Percentiles rank a stretch among this genome's conserved stretches.
These are phyloP conservation scores for Actenoides lindsayi DNA, from an alignment of 2,113 vertebrate genomes.

Conservation along the genomic window DNA sequence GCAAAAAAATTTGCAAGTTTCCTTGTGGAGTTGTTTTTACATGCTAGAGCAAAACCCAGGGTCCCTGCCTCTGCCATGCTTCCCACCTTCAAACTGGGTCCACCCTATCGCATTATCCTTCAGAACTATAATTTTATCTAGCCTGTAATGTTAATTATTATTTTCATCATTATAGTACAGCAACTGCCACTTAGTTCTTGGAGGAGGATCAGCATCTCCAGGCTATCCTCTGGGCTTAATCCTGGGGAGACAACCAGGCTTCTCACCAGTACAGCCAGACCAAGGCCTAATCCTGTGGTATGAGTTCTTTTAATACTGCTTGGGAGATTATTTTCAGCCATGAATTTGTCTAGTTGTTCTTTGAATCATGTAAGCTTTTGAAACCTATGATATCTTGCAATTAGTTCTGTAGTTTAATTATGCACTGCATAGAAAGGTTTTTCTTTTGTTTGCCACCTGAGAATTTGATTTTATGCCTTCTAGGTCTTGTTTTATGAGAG, in stretches of 20 bases:
- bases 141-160: conserved; percentile 12
- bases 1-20: not conserved
- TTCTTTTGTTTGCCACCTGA: not conserved
- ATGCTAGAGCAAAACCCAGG: not conserved
- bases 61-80: not conserved
- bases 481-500: not conserved
- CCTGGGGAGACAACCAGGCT: not conserved
- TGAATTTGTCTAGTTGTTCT: conserved; percentile 11
- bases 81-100: not conserved
- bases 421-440: not conserved
- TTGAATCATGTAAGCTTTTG: conserved; percentile 5
- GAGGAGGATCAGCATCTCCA: not conserved
- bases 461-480: not conserved
- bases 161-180: not conserved
- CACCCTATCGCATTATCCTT: not conserved
- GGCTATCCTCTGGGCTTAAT: not conserved
- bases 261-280: not conserved
- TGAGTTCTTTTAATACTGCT: not conserved
- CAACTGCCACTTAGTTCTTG: not conserved
- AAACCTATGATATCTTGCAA: not conserved
- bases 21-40: not conserved
- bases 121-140: not conserved
- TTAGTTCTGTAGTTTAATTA: not conserved
- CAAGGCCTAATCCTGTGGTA: not conserved
- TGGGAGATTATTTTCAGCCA: not conserved